Conservation (phyloP, 2,888 invertebrate species). For the Drosophila melanosoma region DNA sequence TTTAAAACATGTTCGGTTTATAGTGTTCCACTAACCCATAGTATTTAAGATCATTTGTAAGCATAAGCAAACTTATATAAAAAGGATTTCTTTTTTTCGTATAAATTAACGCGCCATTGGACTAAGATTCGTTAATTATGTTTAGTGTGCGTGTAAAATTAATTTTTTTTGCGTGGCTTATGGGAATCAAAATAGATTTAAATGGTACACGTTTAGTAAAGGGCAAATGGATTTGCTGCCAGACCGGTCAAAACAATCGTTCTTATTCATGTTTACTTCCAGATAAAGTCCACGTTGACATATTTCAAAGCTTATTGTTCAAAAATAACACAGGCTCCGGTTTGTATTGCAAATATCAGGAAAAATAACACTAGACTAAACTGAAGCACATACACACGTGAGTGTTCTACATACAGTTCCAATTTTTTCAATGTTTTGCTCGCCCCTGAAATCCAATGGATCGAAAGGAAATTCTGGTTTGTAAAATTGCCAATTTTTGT, state of each 20-base stretch:
- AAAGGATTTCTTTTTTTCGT: neutral
- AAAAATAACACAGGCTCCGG: neutral
- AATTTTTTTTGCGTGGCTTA: slow-evolving; percentile 22
- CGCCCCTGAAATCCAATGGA: slow-evolving; percentile 15
- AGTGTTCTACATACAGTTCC: neutral
- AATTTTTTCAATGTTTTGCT: neutral
- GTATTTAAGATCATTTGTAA: neutral
- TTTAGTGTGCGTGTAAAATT: slow-evolving; percentile 42
- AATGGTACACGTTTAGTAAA: slow-evolving; percentile 55
- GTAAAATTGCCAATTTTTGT: slow-evolving; percentile 51
- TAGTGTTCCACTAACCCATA: neutral
- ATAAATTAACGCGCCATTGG: slow-evolving; percentile 3
- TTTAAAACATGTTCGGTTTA: neutral
- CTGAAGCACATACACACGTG: neutral
- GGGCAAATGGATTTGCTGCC: slow-evolving; percentile 57
- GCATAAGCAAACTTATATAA: neutral
- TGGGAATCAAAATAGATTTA: slow-evolving; percentile 28
- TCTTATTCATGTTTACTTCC: slow-evolving; percentile 51
- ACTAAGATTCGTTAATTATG: slow-evolving; percentile 25
- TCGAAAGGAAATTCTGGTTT: slow-evolving; percentile 55
- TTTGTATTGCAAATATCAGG: neutral
- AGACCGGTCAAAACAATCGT: slow-evolving; percentile 62
- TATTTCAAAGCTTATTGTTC: slow-evolving; percentile 25
- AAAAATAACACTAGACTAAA: neutral
- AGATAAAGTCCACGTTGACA: slow-evolving; percentile 47